These are phyloP conservation scores for Macroramphosus scolopax DNA, from an alignment of 2,797 vertebrate species.

Conservation along the genomic window DNA sequence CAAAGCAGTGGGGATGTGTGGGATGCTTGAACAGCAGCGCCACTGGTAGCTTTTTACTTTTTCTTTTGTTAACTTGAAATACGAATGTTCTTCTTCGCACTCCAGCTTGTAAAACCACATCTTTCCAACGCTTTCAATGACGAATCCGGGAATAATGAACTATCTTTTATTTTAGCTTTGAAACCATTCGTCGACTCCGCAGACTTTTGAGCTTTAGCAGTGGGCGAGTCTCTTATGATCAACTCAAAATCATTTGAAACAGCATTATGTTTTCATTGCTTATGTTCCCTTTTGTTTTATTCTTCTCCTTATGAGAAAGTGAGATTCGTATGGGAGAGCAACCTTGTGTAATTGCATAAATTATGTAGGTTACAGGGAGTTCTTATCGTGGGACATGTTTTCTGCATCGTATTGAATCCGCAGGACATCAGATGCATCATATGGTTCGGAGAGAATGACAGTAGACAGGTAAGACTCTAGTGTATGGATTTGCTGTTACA, in stretches of 20 bases:
- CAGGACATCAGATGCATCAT: background rate
- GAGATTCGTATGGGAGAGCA: constrained; percentile 9
- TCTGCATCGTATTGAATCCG: constrained; percentile 13
- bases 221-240: too few relatives aligned
- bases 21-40: constrained; percentile 1
- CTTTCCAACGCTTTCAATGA: background rate
- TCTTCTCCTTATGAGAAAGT: constrained; percentile 3
- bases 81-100: too few relatives aligned
- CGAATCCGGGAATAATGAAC: too few relatives aligned
- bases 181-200: background rate
- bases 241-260: background rate
- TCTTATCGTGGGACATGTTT: constrained; percentile 5
- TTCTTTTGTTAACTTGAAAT: background rate
- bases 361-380: constrained; percentile 16
- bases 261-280: constrained; percentile 6
- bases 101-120: too few relatives aligned
- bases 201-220: background rate
- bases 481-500: too few relatives aligned
- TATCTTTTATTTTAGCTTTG: too few relatives aligned
- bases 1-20: background rate
- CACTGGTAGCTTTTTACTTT: background rate
- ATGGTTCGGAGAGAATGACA: too few relatives aligned
- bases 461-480: too few relatives aligned
- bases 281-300: background rate
- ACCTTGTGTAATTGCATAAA: constrained; percentile 19